These are phyloP conservation scores for Prionailurus viverrinus DNA, from an alignment of 2,113 vertebrate genomes.

Conservation along the genomic window DNA sequence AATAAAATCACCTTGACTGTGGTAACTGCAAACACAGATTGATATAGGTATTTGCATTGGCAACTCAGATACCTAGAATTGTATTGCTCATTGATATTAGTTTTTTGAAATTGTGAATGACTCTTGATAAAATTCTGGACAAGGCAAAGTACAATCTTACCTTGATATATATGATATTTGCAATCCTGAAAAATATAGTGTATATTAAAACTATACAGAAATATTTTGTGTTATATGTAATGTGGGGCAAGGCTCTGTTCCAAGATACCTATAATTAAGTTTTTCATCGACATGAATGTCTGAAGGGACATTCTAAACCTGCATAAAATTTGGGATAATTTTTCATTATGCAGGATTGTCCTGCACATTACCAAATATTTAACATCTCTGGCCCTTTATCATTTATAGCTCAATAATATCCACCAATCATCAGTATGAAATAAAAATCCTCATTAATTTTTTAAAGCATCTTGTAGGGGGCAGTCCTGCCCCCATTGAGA, in stretches of 20 bases:
- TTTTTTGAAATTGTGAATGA: constrained; percentile 50
- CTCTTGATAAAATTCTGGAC: neutral
- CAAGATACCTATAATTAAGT: neutral
- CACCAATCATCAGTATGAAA: neutral
- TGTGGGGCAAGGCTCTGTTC: neutral
- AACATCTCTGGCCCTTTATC: neutral
- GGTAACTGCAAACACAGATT: neutral
- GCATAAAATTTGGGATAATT: neutral
- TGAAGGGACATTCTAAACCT: neutral
- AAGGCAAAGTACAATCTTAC: neutral
- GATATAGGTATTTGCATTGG: neutral
- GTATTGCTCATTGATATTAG: neutral
- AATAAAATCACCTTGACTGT: neutral
- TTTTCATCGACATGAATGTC: neutral
- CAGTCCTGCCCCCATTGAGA: neutral
- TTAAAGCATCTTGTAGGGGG: neutral
- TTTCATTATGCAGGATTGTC: neutral
- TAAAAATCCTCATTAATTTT: neutral
- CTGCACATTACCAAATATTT: neutral
- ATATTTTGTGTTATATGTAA: neutral
- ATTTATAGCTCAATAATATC: neutral
- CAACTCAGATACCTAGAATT: neutral
- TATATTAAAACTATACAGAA: constrained; percentile 39
- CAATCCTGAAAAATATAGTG: constrained; percentile 12
- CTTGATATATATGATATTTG: constrained; percentile 13